Percentiles rank a stretch among this genome's conserved stretches.
Evolutionary conservation across 1,140 invertebrate species (phyloP).

Genomic region (Trissolcus basalis): DNA sequence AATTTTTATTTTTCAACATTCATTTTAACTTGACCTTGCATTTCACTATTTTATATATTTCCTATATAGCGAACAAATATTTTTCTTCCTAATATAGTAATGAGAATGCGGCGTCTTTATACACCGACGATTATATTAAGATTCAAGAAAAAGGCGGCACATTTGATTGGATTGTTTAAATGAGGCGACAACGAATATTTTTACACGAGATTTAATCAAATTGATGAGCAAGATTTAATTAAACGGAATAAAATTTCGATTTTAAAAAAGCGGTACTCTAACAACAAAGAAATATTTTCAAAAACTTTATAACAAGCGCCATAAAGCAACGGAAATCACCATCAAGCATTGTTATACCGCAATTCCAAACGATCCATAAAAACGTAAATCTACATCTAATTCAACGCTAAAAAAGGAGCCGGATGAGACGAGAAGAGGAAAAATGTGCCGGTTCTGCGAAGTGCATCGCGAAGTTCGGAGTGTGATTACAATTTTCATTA

Average conservation of each 20-base stretch:
- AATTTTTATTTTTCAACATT: neutral
- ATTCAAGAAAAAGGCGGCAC: too few relatives aligned
- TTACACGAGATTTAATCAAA: neutral
- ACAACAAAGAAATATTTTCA: conserved; percentile 6
- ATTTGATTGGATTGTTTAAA: too few relatives aligned
- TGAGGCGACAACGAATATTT: too few relatives aligned
- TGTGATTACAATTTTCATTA: conserved; percentile 60
- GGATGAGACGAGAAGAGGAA: neutral
- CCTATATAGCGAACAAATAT: too few relatives aligned
- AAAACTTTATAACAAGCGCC: conserved; percentile 30
- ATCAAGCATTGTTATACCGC: conserved; percentile 34
- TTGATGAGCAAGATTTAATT: neutral
- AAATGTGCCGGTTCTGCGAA: conserved; percentile 29
- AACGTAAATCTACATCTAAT: conserved; percentile 45
- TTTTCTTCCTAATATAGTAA: too few relatives aligned
- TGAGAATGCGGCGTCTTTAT: too few relatives aligned
- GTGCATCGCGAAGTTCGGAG: conserved; percentile 42
- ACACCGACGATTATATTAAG: too few relatives aligned
- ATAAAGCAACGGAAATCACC: conserved; percentile 28
- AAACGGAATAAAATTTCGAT: too few relatives aligned
- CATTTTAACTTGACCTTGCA: neutral
- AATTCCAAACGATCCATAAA: conserved; percentile 39
- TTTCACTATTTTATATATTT: too few relatives aligned
- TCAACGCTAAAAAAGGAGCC: conserved; percentile 26
- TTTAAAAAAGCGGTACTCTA: neutral